Base-by-base conservation (phyloP, 2,113 vertebrate genomes). In the Pteruthius melanotis region DNA sequence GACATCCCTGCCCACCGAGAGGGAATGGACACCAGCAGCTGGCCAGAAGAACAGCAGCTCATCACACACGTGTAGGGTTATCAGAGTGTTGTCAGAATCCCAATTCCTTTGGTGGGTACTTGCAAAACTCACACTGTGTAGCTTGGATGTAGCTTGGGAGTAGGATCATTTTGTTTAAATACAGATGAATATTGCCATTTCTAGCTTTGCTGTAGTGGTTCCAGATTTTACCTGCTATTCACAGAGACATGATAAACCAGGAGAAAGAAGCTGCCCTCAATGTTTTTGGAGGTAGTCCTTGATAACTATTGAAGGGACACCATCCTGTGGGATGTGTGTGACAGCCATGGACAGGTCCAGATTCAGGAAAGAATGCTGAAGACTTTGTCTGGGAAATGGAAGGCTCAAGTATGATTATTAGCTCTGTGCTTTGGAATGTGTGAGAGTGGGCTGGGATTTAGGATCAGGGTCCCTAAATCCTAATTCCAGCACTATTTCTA, bases 61-160 rank as follows among this genome's bases (percentile, higher is more conserved):
- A 37, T 5, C 53, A 28, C 53, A 17, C 39, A 14, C 27, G 27
- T 27, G 39, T 14, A 28, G 37, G 13, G 11, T 49, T 20, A 26
- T 2, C 6, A 2, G 4, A 37, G 22, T 3, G 14, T 18, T 40
- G 10, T 5, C 35, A n/a, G 18, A 24, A 71, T 30, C 70, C 42
- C 18, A 40, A 1, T 1, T 39, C 42, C 33, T 63, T 63, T 12
- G 2, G 35, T 2, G 40, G 12, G 5, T 7, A 3, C 40, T 22
- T 82, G 16, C 18, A 68, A 30, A 76, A 28, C 42, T 59, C 47
- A 12, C 17, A 9, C 11, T 20, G 12, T 24, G 28, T 9, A 61
- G 19, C 70, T 42, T 35, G 39, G 39, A 42, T 1, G 2, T 23
- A 23, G 35, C 44, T 84, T 65, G 87, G 30, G 39, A 81, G 24